Base-by-base conservation (phyloP, 2,888 invertebrate species). In the Allolobophora icterica region DNA sequence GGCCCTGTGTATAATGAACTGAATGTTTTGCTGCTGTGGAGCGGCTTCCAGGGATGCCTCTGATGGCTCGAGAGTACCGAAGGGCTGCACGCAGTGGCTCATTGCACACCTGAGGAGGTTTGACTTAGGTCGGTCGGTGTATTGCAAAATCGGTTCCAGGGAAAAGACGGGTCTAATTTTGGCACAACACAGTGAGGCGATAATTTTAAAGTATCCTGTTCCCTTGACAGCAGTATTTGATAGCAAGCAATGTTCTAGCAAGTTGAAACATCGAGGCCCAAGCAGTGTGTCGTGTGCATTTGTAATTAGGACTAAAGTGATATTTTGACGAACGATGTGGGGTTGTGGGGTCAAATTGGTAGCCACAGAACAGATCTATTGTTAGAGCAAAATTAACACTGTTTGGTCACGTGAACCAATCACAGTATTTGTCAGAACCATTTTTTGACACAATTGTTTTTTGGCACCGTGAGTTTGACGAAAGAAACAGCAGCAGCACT, bases 61-160 rank as follows among this genome's bases (percentile, higher is more conserved):
- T 52, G 52, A 13, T 8, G 30, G n/a, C 30, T 71, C 0, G 71
- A 71, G n/a, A 71, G n/a, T 13, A 71, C 30, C 71, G 71, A 71
- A 71, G n/a, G 71, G 52, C 24, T 52, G 52, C 24, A 42, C 52
- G 52, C 52, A 52, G 6, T 52, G 52, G 71, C n/a, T 11, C 71
- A 71, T 71, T 71, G n/a, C 71, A 71, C 71, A 71, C 71, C 71
- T 71, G 71, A 71, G 45, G 19, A 45, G 71, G 71, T n/a, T 71
- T 71, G 71, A 71, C 58, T 58, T 58, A 58, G 58, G 58, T 58
- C 8, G 24, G 24, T 6, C n/a, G 71, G 71, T n/a, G 71, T 71
- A 13, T 30, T 6, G 30, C n/a, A 13, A 71, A 71, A 71, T 52
- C 52, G 24, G 24, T 52, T 52, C 52, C 52, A 52, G 52, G 52